A percentile compares a stretch with the other conserved stretches of the same genome.
These are phyloP conservation scores for Hydropotes inermis DNA, from an alignment of 2,113 vertebrate genomes.

Conservation along the genomic window DNA sequence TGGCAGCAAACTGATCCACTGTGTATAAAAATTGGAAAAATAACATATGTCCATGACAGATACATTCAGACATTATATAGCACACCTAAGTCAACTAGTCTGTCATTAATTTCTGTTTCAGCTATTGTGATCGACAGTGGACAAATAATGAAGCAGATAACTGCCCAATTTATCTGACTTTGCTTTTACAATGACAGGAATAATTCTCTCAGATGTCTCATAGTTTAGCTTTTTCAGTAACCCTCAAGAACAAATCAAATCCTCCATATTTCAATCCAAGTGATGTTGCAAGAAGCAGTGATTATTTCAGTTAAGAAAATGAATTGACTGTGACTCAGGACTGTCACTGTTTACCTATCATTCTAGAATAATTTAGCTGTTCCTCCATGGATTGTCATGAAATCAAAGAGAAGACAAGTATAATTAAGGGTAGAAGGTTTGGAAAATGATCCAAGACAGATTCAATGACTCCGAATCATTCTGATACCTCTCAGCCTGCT, in stretches of 20 bases:
- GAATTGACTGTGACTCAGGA: not conserved
- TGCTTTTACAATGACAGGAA: conserved; percentile 34
- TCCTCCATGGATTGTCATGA: not conserved
- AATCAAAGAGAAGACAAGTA: not conserved
- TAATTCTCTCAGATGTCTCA: not conserved
- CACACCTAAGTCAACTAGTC: not conserved
- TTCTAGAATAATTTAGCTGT: not conserved
- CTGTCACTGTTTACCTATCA: not conserved
- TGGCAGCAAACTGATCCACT: not conserved
- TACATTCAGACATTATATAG: not conserved
- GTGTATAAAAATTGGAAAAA: conserved; percentile 17
- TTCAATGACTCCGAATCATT: not conserved
- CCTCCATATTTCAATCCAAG: conserved; percentile 15
- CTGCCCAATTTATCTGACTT: not conserved
- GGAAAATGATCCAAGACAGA: not conserved
- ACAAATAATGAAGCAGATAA: not conserved
- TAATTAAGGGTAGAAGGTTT: not conserved
- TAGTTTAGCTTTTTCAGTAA: conserved; percentile 13
- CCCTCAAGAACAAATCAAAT: conserved; percentile 11
- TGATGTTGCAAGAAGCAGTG: not conserved
- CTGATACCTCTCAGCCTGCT: not conserved
- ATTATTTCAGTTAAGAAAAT: conserved; percentile 22
- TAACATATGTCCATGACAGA: not conserved
- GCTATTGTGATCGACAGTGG: not conserved
- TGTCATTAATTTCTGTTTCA: conserved; percentile 8